A percentile compares a stretch with the other conserved stretches of the same genome.
phyloP scores from a whole-genome alignment of 2,888 invertebrate genomes.

The Ephialtes manifestator region DNA sequence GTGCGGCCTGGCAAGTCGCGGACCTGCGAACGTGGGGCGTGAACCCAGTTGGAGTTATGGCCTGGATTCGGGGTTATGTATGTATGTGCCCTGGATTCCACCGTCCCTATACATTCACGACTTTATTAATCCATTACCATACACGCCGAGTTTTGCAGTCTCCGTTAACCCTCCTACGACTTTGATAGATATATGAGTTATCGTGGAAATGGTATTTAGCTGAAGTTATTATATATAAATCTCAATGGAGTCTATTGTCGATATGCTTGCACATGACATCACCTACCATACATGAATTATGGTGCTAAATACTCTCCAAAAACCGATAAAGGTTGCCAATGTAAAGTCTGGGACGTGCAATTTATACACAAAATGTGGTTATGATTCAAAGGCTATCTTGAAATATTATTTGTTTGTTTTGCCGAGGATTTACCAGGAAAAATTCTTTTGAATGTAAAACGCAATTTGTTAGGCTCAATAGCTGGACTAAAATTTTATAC shows the following conservation, averaged over 20 bases:
- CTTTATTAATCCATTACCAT: constrained; percentile 66
- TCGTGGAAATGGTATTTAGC: constrained; percentile 3
- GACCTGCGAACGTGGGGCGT: constrained; percentile 59
- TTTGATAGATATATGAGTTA: constrained; percentile 46
- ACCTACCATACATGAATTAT: not conserved
- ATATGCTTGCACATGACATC: constrained; percentile 7
- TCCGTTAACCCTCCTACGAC: constrained; percentile 31
- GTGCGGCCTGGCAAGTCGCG: constrained; percentile 61
- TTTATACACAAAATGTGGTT: not conserved
- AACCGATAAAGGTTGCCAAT: not conserved
- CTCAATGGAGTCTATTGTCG: constrained; percentile 31
- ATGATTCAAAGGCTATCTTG: not conserved
- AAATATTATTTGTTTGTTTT: not conserved
- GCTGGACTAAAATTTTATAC: no score
- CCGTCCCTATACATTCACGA: constrained; percentile 26
- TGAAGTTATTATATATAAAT: not conserved
- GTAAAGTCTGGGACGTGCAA: not conserved
- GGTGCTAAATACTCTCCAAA: not conserved
- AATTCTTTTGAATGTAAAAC: no score
- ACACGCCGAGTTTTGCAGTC: constrained; percentile 33
- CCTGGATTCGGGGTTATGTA: constrained; percentile 49
- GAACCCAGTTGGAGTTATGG: constrained; percentile 64
- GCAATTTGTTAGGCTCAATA: no score
- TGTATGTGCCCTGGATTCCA: constrained; percentile 40
- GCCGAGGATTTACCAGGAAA: no score